These are phyloP conservation scores for Craseonycteris thonglongyai DNA, from an alignment of 2,113 vertebrate species.

Conservation along the genomic window DNA sequence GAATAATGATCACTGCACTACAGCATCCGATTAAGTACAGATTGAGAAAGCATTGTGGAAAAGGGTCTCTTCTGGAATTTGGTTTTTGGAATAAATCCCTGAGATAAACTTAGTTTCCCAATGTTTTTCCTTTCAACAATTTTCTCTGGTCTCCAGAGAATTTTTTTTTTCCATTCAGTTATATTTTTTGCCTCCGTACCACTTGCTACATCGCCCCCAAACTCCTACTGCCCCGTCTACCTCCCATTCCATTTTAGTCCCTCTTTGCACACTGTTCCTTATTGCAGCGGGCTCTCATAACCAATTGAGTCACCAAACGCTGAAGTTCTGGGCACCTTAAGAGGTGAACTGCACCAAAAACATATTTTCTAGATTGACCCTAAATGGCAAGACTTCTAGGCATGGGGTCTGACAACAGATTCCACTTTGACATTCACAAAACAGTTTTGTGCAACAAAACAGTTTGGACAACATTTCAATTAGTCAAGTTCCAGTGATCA, in stretches of 20 bases:
- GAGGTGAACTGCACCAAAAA: not conserved
- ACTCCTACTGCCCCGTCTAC: too few species aligned
- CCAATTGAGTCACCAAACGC: not conserved
- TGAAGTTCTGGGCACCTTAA: not conserved
- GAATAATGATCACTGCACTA: not conserved
- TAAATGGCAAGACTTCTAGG: not conserved
- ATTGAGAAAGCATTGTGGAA: not conserved
- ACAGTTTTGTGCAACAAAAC: too few species aligned
- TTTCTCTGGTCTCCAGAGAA: not conserved
- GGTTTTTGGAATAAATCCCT: slow-evolving; percentile 5
- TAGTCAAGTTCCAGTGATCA: not conserved
- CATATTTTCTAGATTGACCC: not conserved
- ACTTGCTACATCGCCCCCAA: not conserved
- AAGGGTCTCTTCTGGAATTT: not conserved
- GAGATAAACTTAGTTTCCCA: slow-evolving; percentile 20
- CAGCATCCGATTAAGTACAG: not conserved
- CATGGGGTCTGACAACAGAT: not conserved
- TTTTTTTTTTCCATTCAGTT: not conserved
- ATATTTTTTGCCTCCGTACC: not conserved
- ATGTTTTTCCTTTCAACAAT: slow-evolving; percentile 13
- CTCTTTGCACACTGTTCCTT: not conserved
- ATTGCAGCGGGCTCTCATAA: too few species aligned
- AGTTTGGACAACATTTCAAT: not conserved
- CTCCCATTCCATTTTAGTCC: not conserved
- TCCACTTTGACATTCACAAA: not conserved